A percentile compares a stretch with the other conserved stretches of the same genome.
phyloP scores from a whole-genome alignment of 2,113 vertebrate genomes.

The Mystacornis crossleyi region DNA sequence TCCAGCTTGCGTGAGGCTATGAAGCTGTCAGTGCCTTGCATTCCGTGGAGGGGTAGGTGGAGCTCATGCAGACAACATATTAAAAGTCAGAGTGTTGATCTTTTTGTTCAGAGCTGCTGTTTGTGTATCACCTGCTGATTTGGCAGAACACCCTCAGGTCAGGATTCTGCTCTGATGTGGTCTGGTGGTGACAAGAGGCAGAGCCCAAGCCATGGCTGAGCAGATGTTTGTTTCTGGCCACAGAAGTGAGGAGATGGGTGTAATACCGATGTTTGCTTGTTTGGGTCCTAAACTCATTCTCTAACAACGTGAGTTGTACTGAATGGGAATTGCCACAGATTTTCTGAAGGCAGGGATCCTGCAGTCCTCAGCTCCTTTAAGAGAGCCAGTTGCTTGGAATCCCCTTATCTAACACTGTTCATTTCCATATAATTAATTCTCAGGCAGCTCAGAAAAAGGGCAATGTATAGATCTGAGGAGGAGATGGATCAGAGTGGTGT shows the following conservation, averaged over 20 bases:
- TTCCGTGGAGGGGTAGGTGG: neutral
- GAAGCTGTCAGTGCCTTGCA: neutral
- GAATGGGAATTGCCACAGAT: neutral
- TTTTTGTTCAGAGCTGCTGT: neutral
- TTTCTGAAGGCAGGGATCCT: neutral
- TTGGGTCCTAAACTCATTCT: neutral
- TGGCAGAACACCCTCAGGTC: neutral
- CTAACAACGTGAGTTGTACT: neutral
- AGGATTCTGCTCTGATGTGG: neutral
- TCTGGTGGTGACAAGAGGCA: neutral
- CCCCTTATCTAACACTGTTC: neutral
- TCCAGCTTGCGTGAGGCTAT: neutral
- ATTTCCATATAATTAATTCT: constrained; percentile 42
- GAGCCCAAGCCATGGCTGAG: neutral
- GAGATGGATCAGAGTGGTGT: constrained; percentile 33
- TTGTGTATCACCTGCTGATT: neutral
- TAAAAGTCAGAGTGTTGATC: neutral
- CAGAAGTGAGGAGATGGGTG: neutral
- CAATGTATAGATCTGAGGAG: constrained; percentile 15
- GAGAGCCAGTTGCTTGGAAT: neutral
- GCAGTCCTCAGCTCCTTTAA: neutral
- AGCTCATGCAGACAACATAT: neutral
- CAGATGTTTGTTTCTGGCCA: neutral
- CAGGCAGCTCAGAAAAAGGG: neutral
- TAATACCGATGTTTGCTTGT: neutral